phyloP scores from a whole-genome alignment of 2,888 invertebrate genomes.

The Nomada fucata region DNA sequence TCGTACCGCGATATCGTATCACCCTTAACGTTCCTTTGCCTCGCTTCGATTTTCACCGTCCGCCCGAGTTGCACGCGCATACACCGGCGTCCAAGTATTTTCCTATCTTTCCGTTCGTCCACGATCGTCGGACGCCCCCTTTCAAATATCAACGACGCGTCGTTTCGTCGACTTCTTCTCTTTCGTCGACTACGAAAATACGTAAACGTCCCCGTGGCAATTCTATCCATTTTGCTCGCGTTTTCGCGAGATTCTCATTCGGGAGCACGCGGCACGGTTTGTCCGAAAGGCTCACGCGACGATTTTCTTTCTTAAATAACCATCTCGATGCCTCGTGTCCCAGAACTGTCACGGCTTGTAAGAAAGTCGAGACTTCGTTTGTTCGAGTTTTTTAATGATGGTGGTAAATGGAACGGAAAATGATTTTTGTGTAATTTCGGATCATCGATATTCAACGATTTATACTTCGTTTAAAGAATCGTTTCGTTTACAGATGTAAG shows the following conservation, averaged over 20 bases:
- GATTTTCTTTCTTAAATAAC: constrained; percentile 17
- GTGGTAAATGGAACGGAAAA: background rate
- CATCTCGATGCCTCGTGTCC: background rate
- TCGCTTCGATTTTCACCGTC: constrained; percentile 22
- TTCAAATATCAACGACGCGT: constrained; percentile 8
- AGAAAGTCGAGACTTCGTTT: background rate
- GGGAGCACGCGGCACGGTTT: background rate
- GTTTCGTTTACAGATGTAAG: background rate
- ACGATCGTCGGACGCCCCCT: background rate
- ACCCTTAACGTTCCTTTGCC: constrained; percentile 5
- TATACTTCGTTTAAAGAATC: background rate
- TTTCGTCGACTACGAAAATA: constrained; percentile 6
- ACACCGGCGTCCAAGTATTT: background rate
- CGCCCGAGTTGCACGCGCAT: background rate
- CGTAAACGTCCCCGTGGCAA: constrained; percentile 7
- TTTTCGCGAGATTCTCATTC: background rate
- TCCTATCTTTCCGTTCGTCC: background rate
- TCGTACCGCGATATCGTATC: background rate
- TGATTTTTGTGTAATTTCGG: background rate
- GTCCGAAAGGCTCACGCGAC: background rate
- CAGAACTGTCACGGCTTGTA: background rate
- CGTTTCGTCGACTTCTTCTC: constrained; percentile 20
- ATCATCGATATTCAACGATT: background rate
- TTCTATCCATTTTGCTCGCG: constrained; percentile 2
- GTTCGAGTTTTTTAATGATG: background rate